phyloP scores from a whole-genome alignment of 1,140 invertebrate genomes.

The Steinernema feltiae region DNA sequence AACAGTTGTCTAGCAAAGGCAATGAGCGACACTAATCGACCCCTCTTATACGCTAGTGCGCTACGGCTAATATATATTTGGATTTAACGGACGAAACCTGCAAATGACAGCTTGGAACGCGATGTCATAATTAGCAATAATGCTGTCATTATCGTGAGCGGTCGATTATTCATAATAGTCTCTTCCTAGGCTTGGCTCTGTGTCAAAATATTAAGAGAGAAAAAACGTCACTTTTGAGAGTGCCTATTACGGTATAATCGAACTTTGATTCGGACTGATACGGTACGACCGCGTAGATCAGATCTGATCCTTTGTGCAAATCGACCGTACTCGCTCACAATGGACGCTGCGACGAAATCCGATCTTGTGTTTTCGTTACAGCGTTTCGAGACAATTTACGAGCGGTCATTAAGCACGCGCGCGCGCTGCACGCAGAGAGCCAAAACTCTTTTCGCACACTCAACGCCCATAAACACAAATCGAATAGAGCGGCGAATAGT shows the following conservation, averaged over 20 bases:
- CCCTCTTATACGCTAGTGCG: too few species aligned
- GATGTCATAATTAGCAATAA: constrained; percentile 10
- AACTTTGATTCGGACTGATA: too few species aligned
- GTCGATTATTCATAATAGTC: too few species aligned
- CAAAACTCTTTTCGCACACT: neutral
- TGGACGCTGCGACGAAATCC: too few species aligned
- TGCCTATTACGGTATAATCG: too few species aligned
- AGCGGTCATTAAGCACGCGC: constrained; percentile 2
- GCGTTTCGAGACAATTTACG: neutral
- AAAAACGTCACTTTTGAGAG: too few species aligned
- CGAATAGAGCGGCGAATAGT: neutral
- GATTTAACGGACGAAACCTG: neutral
- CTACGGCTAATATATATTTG: neutral
- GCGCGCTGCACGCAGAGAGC: neutral
- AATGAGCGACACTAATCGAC: too few species aligned
- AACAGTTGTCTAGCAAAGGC: too few species aligned
- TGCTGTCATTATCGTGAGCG: neutral
- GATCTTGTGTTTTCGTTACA: neutral
- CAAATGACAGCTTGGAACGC: neutral
- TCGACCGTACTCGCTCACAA: neutral
- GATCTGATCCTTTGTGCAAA: neutral
- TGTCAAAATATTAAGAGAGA: too few species aligned
- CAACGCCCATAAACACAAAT: neutral
- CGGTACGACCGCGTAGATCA: too few species aligned
- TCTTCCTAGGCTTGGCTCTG: too few species aligned